phyloP scores from a whole-genome alignment of 2,113 vertebrate species.

The Echinops telfairi region DNA sequence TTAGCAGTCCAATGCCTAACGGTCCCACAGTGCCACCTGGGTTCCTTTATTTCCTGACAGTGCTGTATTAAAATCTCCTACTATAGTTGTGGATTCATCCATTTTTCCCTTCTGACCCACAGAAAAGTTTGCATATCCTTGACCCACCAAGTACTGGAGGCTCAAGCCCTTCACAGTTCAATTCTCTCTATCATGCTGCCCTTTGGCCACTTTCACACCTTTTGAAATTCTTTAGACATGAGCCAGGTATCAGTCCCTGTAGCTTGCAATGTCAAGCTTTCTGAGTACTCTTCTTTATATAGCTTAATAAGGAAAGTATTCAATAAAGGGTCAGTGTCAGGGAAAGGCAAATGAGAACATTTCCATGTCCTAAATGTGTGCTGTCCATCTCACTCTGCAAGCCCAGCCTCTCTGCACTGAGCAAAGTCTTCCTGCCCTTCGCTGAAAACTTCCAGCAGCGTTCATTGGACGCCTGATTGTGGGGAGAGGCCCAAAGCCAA shows the following conservation, averaged over 20 bases:
- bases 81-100: background rate
- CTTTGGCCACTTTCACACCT: background rate
- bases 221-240: background rate
- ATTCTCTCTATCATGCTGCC: background rate
- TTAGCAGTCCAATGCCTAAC: background rate
- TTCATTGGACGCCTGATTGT: background rate
- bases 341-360: background rate
- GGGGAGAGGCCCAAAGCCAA: background rate
- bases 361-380: background rate
- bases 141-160: background rate
- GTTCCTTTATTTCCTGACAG: background rate
- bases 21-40: background rate
- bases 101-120: background rate
- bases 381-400: background rate
- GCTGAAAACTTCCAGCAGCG: background rate
- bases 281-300: background rate
- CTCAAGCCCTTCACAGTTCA: background rate
- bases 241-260: background rate
- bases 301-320: background rate
- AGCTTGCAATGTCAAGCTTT: background rate
- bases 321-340: background rate
- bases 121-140: background rate
- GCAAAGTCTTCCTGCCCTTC: background rate
- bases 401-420: background rate
- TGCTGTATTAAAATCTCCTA: background rate